phyloP scores from a whole-genome alignment of 2,888 invertebrate genomes.

The Ornithoptera alexandrae region DNA sequence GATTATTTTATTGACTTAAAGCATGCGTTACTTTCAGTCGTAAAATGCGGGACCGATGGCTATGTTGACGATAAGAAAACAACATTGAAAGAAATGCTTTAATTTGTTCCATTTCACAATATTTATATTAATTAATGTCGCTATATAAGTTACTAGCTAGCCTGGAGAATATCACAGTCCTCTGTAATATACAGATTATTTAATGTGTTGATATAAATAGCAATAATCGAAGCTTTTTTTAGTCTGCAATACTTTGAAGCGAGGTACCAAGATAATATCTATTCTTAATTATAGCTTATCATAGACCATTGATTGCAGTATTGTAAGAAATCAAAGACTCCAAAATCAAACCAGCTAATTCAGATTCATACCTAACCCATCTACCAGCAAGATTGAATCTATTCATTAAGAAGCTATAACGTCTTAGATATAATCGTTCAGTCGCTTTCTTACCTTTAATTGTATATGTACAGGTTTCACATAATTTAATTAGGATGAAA shows the following conservation, averaged over 20 bases:
- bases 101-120: not conserved
- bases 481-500: slow-evolving; percentile 14
- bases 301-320: too few relatives aligned
- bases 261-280: too few relatives aligned
- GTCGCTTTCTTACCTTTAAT: slow-evolving; percentile 11
- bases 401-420: not conserved
- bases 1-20: slow-evolving; percentile 17
- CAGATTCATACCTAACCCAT: not conserved
- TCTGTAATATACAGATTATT: not conserved
- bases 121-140: not conserved
- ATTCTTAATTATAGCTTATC: too few relatives aligned
- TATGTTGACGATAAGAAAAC: slow-evolving; percentile 4
- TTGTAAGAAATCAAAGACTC: too few relatives aligned
- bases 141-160: not conserved
- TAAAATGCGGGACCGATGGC: not conserved
- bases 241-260: too few relatives aligned
- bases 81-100: slow-evolving; percentile 1
- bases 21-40: slow-evolving; percentile 6
- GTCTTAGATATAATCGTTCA: slow-evolving; percentile 1
- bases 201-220: not conserved
- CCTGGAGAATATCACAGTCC: too few relatives aligned
- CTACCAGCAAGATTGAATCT: not conserved
- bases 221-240: too few relatives aligned
- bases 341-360: too few relatives aligned
- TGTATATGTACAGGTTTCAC: slow-evolving; percentile 16